A percentile compares a stretch with the other conserved stretches of the same genome.
phyloP scores from a whole-genome alignment of 2,888 invertebrate genomes.

The Gandaritis pyraliata region DNA sequence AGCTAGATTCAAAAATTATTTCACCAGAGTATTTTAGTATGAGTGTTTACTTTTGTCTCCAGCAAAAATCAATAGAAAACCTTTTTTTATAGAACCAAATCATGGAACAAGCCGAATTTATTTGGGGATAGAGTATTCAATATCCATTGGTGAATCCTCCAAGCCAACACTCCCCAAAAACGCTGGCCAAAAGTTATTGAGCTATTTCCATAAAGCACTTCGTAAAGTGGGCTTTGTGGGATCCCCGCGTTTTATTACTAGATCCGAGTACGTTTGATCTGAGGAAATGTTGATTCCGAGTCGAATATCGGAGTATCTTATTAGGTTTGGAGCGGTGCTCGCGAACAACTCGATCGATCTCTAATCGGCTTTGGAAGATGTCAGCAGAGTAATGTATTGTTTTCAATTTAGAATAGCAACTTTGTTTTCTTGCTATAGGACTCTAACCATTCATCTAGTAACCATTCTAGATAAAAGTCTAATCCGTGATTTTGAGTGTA shows the following conservation, averaged over 20 bases:
- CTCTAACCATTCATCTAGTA: too few relatives aligned
- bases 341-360: constrained; percentile 14
- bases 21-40: too few relatives aligned
- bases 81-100: too few relatives aligned
- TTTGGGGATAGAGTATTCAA: background rate
- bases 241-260: constrained; percentile 33
- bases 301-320: constrained; percentile 23
- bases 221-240: constrained; percentile 31
- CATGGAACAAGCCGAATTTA: too few relatives aligned
- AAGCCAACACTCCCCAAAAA: constrained; percentile 23
- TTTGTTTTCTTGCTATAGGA: too few relatives aligned
- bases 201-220: constrained; percentile 38
- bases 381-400: background rate
- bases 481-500: too few relatives aligned
- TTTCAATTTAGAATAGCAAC: too few relatives aligned
- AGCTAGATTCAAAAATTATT: too few relatives aligned
- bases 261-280: constrained; percentile 33
- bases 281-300: constrained; percentile 29
- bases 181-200: constrained; percentile 38
- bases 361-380: constrained; percentile 1
- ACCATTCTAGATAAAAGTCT: too few relatives aligned
- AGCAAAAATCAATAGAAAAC: too few relatives aligned
- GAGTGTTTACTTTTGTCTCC: too few relatives aligned
- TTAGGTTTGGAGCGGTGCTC: constrained; percentile 25
- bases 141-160: constrained; percentile 14